Base-by-base conservation (phyloP, 1,140 invertebrate species). In the Penaeus vannamei region DNA sequence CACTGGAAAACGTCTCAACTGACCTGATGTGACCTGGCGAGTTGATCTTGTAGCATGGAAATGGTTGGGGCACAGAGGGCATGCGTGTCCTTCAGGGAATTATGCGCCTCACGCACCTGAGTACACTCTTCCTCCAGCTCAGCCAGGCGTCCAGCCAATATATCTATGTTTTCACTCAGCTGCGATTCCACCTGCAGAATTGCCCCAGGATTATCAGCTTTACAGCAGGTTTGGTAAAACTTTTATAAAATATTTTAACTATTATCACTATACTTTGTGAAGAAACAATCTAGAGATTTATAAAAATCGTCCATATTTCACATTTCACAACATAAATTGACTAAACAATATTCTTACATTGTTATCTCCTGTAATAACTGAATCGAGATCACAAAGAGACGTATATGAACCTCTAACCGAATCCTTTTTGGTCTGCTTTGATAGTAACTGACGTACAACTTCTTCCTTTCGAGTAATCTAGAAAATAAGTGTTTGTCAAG, bases 71-170 rank as follows among this genome's bases (percentile, higher is more conserved):
- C 29, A 85, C 88, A 90, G 26, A 85, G 76, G 29, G 77, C 29
- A 64, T 90, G 88, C 14, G 84, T 81, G 22, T 81, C 76, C 26
- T 90, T 84, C 29, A 90, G 88, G 20, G 83, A 62, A 53, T 22
- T 60, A 22, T 90, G 77, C n/a, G 84, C 32, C 5, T 60, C 26
- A 3, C 79, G 80, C 64, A 89, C 26, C n/a, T 83, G 64, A 23
- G 82, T 82, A 59, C 87, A 90, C 81, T 91, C 90, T 2, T 84
- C 82, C 66, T 91, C 90, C 59, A 89, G n/a, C 8, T 91, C 87
- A 26, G 87, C 81, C n/a, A 91, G 72, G 12, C 90, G 84, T 23
- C 84, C 80, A 60, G 82, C 87, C 53, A 91, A 53, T 26, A 86
- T 66, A 64, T 91, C 90, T 53, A 90, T 90, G 72, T 91, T 91